These are phyloP conservation scores for Helicoverpa zea DNA, from an alignment of 1,140 invertebrate genomes.

Conservation along the genomic window DNA sequence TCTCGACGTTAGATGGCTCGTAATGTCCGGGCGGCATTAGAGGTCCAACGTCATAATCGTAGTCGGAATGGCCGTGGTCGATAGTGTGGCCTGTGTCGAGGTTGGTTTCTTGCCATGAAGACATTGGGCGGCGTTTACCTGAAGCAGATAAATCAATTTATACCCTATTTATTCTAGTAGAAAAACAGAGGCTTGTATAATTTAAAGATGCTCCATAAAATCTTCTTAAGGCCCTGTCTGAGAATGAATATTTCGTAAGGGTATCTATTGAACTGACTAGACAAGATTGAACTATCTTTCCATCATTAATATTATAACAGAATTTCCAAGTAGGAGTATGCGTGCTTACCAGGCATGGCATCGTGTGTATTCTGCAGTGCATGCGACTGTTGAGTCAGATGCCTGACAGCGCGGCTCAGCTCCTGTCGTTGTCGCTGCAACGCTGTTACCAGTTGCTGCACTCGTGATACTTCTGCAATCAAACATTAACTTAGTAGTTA, in stretches of 20 bases:
- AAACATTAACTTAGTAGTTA: neutral
- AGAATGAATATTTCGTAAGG: too few species aligned
- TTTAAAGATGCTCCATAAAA: too few species aligned
- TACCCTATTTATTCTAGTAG: too few species aligned
- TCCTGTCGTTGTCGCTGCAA: slow-evolving; percentile 94
- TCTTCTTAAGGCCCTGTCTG: too few species aligned
- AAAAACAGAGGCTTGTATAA: neutral
- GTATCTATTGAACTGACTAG: too few species aligned
- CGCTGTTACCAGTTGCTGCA: slow-evolving; percentile 94
- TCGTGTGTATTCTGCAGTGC: slow-evolving; percentile 77
- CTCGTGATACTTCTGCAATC: slow-evolving; percentile 90
- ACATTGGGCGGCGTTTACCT: slow-evolving; percentile 78
- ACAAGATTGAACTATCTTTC: too few species aligned
- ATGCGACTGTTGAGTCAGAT: slow-evolving; percentile 92
- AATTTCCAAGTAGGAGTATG: too few species aligned
- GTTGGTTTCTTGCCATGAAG: slow-evolving; percentile 96
- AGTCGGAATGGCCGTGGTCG: slow-evolving; percentile 87
- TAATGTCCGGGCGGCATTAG: slow-evolving; percentile 68
- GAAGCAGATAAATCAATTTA: slow-evolving; percentile 42
- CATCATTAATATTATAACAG: too few species aligned
- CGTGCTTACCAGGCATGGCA: slow-evolving; percentile 67
- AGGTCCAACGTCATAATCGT: slow-evolving; percentile 67
- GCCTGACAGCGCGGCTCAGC: slow-evolving; percentile 93
- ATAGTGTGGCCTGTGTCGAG: slow-evolving; percentile 92
- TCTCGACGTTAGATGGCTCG: slow-evolving; percentile 65